Base-by-base conservation (phyloP, 2,888 invertebrate species). In the Patella ulyssiponensis region DNA sequence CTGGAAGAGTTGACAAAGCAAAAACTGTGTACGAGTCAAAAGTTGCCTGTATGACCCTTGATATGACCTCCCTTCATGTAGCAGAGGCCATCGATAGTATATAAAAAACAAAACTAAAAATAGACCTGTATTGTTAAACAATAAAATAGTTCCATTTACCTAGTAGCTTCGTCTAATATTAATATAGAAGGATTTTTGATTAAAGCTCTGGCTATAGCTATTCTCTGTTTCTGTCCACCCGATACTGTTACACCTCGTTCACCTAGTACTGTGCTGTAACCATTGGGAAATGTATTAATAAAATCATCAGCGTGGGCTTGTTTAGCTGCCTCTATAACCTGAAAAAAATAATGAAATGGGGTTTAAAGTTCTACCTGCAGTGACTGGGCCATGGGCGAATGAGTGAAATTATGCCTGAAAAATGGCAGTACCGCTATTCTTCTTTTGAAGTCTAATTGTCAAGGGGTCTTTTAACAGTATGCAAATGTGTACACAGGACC, bases 281-380 rank as follows among this genome's bases (percentile, higher is more conserved):
- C 96, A 0, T 94, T 92, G 0, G 98, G 97, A 91, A 99, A 96
- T 54, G 92, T 92, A 0, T 88, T 91, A 71, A 99, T 96, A 91
- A 99, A 99, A n/a, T 95, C 95, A 91, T 98, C 95, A 0, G 98
- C 98, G 91, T 98, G 97, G 3, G 98, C 98, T 76, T 95, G 92
- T 89, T 94, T 94, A 0, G 98, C 96, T 1, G 97, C 98, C 89
- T 94, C 94, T 53, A 93, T 93, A 0, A 97, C 94, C 95, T 96
- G 78, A 0, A 80, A 54, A 23, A 75, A 33, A 33, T 33, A 33
- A 33, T 33, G 5, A 33, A 33, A 33, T 33, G 33, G 33, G 0
- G 3, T 5, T 33, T 33, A 33, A 33, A 3, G 33, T 33, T 3
- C 33, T 33, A 33, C 4, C 4, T 3, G 33, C 33, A 3, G 2